Base-by-base conservation (phyloP, 2,113 vertebrate genomes). In the Brachypodius melanocephalos region DNA sequence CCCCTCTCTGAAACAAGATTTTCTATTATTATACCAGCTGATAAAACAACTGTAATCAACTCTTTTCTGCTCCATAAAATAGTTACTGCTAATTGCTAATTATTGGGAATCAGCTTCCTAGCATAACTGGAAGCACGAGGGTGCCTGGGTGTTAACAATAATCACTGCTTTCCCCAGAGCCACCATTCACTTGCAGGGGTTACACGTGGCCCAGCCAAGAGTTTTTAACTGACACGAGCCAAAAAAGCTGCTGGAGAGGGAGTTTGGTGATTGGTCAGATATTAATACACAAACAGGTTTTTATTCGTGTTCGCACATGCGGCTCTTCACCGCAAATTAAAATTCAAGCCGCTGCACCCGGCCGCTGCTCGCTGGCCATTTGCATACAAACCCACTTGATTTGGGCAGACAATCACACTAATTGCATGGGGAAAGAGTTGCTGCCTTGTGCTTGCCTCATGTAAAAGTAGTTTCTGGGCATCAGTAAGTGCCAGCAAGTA, bases 11-110 rank as follows among this genome's bases (percentile, higher is more conserved):
- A 92, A 77, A 80, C 32, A 66, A 94, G 89, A 24, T 28, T 63
- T 83, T 75, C 24, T 88, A 92, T 93, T 96, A 93, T 96, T 91
- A 51, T 21, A 78, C 76, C 85, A 96, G 88, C 79, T 95, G 92
- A 97, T 87, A 94, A 85, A 95, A 96, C 88, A 96, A 97, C 84
- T 89, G 94, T 94, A 97, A 97, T 97, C 96, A 96, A 92, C 87
- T 93, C 94, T 90, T 95, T 97, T 97, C 96, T 97, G 91, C 93
- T 95, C 62, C 91, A 95, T 95, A 92, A 97, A 96, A 95, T 91
- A 90, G 89, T 95, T 94, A 87, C 89, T 80, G 89, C 91, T 96
- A 97, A 95, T 96, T 95, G 95, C 89, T 96, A 95, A 90, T 96
- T 97, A 96, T 95, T 95, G 85, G 94, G 88, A 96, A 90, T 86